Percentiles rank a stretch among this genome's conserved stretches.
These are phyloP conservation scores for Erpornis zantholeuca DNA, from an alignment of 2,113 vertebrate genomes.

Conservation along the genomic window DNA sequence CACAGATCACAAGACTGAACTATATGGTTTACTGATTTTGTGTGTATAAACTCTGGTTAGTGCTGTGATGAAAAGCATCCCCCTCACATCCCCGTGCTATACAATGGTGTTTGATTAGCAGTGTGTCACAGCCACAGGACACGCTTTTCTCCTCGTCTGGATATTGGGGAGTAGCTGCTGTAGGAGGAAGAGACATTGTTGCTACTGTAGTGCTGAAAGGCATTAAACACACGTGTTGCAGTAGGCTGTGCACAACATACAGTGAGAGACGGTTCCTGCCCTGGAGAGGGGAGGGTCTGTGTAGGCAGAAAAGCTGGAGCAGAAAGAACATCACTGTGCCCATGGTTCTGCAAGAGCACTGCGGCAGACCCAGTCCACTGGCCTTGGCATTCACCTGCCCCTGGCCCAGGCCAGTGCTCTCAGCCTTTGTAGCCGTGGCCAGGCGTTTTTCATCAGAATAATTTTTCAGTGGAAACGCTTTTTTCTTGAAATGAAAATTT, in stretches of 20 bases:
- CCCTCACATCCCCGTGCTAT: neutral
- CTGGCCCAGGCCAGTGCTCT: neutral
- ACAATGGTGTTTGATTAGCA: neutral
- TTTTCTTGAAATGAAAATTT: neutral
- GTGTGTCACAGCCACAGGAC: neutral
- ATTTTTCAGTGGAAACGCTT: neutral
- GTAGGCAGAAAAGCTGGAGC: neutral
- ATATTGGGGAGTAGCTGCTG: neutral
- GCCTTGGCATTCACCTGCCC: neutral
- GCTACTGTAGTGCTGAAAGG: neutral
- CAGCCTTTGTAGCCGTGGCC: neutral
- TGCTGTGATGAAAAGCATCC: neutral
- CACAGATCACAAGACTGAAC: conserved; percentile 16
- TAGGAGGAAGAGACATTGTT: neutral
- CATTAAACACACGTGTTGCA: neutral
- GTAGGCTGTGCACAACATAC: neutral
- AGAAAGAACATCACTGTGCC: neutral
- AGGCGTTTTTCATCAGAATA: neutral
- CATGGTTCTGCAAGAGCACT: neutral
- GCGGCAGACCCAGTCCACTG: neutral
- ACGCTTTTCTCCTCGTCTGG: neutral
- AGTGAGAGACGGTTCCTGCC: neutral
- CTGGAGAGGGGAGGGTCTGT: neutral
- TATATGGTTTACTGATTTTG: neutral
- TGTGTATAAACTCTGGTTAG: conserved; percentile 1